Evolutionary conservation across 2,888 invertebrate species (phyloP).

Genomic region (Drosophila hamatofila): DNA sequence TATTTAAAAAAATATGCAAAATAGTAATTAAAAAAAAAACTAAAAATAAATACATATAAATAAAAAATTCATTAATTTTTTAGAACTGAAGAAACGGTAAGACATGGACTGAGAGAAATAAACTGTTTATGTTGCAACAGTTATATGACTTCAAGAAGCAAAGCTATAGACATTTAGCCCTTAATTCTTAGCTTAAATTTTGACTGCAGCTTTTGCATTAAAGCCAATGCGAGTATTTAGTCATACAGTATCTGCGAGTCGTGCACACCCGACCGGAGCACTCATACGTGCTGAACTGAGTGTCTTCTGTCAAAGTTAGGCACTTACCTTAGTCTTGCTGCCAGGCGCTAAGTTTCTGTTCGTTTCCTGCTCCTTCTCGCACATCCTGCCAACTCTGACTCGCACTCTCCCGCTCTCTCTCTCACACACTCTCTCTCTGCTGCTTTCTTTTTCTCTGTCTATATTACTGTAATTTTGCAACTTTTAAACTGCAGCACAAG

Average conservation of each 20-base stretch:
- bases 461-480: slow-evolving; percentile 53
- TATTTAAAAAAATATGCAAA: too few relatives aligned
- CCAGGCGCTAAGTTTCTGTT: slow-evolving; percentile 8
- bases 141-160: too few relatives aligned
- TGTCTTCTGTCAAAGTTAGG: slow-evolving; percentile 1
- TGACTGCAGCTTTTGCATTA: too few relatives aligned
- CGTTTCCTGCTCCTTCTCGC: slow-evolving; percentile 19
- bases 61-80: too few relatives aligned
- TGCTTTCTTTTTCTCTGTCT: slow-evolving; percentile 2
- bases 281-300: neutral
- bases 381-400: neutral
- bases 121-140: too few relatives aligned
- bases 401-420: neutral
- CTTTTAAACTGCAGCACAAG: slow-evolving; percentile 56
- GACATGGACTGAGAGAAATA: too few relatives aligned
- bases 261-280: neutral
- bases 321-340: slow-evolving; percentile 15
- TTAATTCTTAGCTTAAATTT: too few relatives aligned
- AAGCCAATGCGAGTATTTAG: neutral
- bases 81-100: too few relatives aligned
- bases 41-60: too few relatives aligned
- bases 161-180: too few relatives aligned
- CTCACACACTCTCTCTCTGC: neutral
- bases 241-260: neutral
- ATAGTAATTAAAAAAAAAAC: too few relatives aligned